phyloP scores from a whole-genome alignment of 1,140 invertebrate genomes.

The Zophobas morio region DNA sequence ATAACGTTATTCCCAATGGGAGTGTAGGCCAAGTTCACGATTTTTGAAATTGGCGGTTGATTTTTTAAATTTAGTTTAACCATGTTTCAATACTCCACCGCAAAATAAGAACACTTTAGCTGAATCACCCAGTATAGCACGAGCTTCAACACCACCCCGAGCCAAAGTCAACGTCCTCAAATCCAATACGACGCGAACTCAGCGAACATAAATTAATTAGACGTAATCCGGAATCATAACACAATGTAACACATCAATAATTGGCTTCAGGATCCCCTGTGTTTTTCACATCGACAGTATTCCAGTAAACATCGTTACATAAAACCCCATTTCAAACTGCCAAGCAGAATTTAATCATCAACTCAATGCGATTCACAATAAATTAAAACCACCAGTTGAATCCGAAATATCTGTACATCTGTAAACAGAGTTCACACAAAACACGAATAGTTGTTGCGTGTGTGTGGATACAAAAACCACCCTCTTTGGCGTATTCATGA shows the following conservation, averaged over 20 bases:
- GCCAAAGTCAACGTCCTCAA: slow-evolving; percentile 6
- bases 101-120: too few species aligned
- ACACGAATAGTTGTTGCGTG: not conserved
- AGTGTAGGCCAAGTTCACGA: too few species aligned
- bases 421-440: not conserved
- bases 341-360: not conserved
- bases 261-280: slow-evolving; percentile 10
- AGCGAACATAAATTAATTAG: slow-evolving; percentile 23
- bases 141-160: too few species aligned
- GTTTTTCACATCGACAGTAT: slow-evolving; percentile 14
- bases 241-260: slow-evolving; percentile 1
- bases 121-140: too few species aligned
- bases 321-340: not conserved
- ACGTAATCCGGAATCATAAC: slow-evolving; percentile 21
- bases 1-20: too few species aligned
- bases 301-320: not conserved
- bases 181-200: slow-evolving; percentile 7
- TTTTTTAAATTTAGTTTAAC: too few species aligned
- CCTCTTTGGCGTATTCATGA: not conserved
- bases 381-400: too few species aligned
- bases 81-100: too few species aligned
- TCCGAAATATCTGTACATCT: too few species aligned
- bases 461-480: not conserved
- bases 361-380: not conserved
- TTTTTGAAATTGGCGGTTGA: too few species aligned